Evolutionary conservation across 2,888 invertebrate genomes (phyloP), one percentile per base, ranked within the genome.

Genomic region (Calameuta filiformis): DNA sequence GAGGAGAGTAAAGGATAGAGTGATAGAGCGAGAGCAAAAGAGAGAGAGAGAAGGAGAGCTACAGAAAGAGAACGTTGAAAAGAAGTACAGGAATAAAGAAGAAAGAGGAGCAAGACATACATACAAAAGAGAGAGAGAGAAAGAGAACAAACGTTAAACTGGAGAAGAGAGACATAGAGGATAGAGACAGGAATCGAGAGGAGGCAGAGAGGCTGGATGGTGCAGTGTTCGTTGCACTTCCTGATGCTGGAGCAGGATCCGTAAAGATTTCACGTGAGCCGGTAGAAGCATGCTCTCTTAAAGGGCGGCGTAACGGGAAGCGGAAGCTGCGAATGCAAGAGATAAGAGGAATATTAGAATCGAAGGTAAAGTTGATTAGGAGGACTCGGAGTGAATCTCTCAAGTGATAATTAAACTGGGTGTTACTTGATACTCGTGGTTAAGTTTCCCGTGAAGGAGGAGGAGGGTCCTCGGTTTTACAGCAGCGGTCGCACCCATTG

Each of bases 291-390:
- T 40, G 40, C 40, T 40, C 40, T 40, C 40, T 23, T 23, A 9
- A 40, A 80, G 82, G 81, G 80, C 79, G 79, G 80, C 79, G 82
- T 81, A 82, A 83, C 82, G 79, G 83, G 81, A 75, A 81, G 69
- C 81, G 80, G 82, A 79, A 80, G 81, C 80, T 82, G 82, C 81
- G 80, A 81, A 83, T 81, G 83, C 82, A 83, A 84, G 83, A 82
- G 84, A 40, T 23, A 40, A 40, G 1, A 40, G 40, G 6, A 40
- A 40, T 6, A 40, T 40, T 40, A 40, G 40, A 40, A 40, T 23
- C 23, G 0, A 40, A 40, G 40, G 40, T 40, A 23, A 1, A 40
- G 6, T 9, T 40, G 23, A 40, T 40, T 23, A 40, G 40, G 23
- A 40, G 40, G 2, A 40, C 40, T 40, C 1, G 31, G 40, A 40